These are phyloP conservation scores for Lacerta bilineata DNA, from an alignment of 2,797 vertebrate genomes.

Conservation along the genomic window DNA sequence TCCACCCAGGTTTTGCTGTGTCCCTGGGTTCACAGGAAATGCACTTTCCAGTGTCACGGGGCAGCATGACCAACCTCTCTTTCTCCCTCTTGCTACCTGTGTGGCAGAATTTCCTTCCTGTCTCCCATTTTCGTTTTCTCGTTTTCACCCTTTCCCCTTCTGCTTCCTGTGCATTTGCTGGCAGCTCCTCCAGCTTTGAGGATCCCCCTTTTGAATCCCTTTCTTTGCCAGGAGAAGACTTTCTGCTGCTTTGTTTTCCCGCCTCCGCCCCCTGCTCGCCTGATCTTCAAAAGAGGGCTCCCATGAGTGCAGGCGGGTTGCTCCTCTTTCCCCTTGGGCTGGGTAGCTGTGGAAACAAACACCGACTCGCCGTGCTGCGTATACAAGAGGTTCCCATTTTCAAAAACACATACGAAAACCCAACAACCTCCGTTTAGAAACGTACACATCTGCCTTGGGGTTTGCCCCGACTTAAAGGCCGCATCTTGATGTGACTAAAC, in stretches of 20 bases:
- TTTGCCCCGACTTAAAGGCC: background rate
- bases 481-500: background rate
- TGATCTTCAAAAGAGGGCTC: background rate
- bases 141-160: too few relatives aligned
- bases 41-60: background rate
- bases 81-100: too few relatives aligned
- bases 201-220: background rate
- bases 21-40: background rate
- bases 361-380: fast-evolving
- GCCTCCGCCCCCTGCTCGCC: background rate
- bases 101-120: too few relatives aligned
- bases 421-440: background rate
- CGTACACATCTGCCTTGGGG: background rate
- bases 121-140: fast-evolving
- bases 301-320: fast-evolving
- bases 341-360: background rate
- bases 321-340: background rate
- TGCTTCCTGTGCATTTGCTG: background rate
- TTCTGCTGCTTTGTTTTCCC: background rate
- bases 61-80: background rate
- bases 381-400: background rate
- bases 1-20: background rate
- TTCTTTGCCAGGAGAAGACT: background rate
- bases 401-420: background rate
- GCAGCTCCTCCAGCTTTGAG: background rate